phyloP scores from a whole-genome alignment of 2,797 vertebrate genomes.

The Simalia tracyae region DNA sequence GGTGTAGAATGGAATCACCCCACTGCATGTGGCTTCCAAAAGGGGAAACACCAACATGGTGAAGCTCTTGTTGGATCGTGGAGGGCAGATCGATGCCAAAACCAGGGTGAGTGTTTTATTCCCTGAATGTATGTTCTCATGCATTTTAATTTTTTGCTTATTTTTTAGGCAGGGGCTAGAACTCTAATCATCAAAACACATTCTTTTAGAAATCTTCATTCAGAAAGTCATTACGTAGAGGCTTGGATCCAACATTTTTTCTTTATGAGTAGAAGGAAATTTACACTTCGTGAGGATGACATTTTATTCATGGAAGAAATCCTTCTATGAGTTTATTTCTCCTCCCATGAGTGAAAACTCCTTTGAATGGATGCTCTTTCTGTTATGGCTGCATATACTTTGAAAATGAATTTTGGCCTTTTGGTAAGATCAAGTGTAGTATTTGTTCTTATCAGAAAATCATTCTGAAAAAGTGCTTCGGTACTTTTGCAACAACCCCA shows the following conservation, averaged over 20 bases:
- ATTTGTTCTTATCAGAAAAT: neutral
- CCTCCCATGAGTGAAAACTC: neutral
- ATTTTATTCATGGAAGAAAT: neutral
- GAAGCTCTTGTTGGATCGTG: constrained; percentile 91
- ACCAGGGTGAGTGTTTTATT: constrained; percentile 86
- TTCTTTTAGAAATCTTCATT: constrained; percentile 5
- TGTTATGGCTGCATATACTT: neutral
- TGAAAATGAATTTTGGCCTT: neutral
- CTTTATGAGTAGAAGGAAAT: neutral
- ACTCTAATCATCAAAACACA: neutral
- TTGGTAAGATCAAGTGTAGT: neutral
- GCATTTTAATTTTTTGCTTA: constrained; percentile 31
- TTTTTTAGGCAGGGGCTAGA: neutral
- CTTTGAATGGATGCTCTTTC: neutral
- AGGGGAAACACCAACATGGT: constrained; percentile 99
- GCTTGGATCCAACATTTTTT: neutral
- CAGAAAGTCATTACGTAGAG: neutral
- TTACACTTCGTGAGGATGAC: neutral
- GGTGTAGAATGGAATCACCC: constrained; percentile 94
- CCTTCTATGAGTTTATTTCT: neutral
- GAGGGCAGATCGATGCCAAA: constrained; percentile 96
- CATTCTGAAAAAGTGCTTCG: neutral
- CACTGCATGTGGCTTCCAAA: constrained; percentile 97
- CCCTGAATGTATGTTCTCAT: constrained; percentile 50
- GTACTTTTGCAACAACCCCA: neutral